These are phyloP conservation scores for Furcula furcula DNA, from an alignment of 2,888 invertebrate genomes.

Conservation along the genomic window DNA sequence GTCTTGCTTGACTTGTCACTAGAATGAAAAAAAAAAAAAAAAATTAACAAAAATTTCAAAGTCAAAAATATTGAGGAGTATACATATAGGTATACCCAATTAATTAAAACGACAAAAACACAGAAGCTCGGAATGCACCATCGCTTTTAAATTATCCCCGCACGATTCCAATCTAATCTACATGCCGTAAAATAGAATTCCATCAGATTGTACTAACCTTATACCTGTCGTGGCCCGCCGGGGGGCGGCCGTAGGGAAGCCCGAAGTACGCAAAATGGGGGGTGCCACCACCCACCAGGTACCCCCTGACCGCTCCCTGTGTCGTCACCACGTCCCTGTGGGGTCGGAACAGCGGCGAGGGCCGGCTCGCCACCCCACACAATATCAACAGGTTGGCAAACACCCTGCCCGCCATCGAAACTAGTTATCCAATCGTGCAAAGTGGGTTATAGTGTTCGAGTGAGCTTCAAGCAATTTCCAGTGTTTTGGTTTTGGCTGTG, in stretches of 20 bases:
- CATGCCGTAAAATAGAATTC: conserved; percentile 34
- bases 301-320: conserved; percentile 63
- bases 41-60: too few relatives aligned
- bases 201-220: conserved; percentile 59
- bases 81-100: too few relatives aligned
- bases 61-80: too few relatives aligned
- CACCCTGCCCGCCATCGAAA: conserved; percentile 3
- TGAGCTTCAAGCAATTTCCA: conserved; percentile 5
- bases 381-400: conserved; percentile 15
- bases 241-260: conserved; percentile 63
- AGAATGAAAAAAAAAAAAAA: too few relatives aligned
- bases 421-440: conserved; percentile 2
- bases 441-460: conserved; percentile 2
- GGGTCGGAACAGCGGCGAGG: conserved; percentile 24
- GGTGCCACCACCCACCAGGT: conserved; percentile 34
- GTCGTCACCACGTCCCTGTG: conserved; percentile 53
- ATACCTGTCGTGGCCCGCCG: conserved; percentile 49
- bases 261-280: conserved; percentile 68
- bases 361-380: conserved; percentile 19
- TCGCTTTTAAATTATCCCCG: not conserved
- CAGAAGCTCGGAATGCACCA: not conserved
- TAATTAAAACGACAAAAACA: too few relatives aligned
- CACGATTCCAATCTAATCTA: conserved; percentile 38
- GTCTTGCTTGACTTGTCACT: too few relatives aligned
- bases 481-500: conserved; percentile 10